Base-by-base conservation (phyloP, 2,888 invertebrate species). In the Parnassius orleans region DNA sequence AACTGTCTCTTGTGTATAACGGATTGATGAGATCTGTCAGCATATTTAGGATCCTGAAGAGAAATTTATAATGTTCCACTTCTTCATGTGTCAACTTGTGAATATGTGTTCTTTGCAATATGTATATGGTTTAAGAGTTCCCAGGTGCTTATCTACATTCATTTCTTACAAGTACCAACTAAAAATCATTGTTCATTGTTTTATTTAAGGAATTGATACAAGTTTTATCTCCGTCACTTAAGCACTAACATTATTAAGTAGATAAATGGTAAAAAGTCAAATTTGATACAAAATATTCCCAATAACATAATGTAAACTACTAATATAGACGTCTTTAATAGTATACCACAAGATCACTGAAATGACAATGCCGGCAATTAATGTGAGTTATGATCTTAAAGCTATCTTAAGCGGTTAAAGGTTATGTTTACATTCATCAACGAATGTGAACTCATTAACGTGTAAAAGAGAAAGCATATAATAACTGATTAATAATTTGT, bases 81-180 rank as follows among this genome's bases (percentile, higher is more conserved):
- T 58, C 53, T 9, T 41, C 54, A 2, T 11, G 10, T 11, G n/a
- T 53, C 53, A 62, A n/a, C 44, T 62, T 62, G 11, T 54, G 46
- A 62, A 50, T 43, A 58, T 54, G 44, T 62, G 58, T 15, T 33
- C 33, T 46, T 42, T 62, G 10, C 62, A 62, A 2, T 19, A 12
- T 50, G 9, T 2, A 14, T 53, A 53, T 5, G 3, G 14, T 5
- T 1, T n/a, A 10, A n/a, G 1, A n/a, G 48, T 3, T 2, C 10
- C 11, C n/a, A 10, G 0, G n/a, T 14, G 44, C 24, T 44, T 0
- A 58, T 12, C 24, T 54, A 43, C n/a, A 11, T 62, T 58, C 7
- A 62, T 15, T 51, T 62, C 62, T n/a, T 62, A 62, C 62, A 62
- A 0, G 53, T 62, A 0, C 62, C 62, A 12, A 62, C 48, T 44